Base-by-base conservation (phyloP, 2,888 invertebrate genomes). In the Gibbula magus region DNA sequence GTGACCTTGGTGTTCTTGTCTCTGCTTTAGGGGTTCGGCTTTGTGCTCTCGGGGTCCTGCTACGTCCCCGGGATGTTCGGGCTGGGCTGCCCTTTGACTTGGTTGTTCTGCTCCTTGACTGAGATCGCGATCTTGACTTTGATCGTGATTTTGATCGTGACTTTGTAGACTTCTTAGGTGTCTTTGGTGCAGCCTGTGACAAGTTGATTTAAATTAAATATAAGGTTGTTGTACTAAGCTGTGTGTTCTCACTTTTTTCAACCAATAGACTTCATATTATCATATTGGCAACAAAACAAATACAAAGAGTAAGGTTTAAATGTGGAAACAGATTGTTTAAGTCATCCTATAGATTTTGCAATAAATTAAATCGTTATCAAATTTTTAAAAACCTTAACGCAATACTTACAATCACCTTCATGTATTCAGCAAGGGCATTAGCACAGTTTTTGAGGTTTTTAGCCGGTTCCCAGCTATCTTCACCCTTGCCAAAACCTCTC, bases 381-480 rank as follows among this genome's bases (percentile, higher is more conserved):
- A n/a, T n/a, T n/a, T n/a, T n/a, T n/a, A n/a, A n/a, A n/a, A n/a
- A n/a, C n/a, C n/a, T n/a, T n/a, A n/a, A n/a, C n/a, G n/a, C 13
- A 10, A 13, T 32, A 20, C 75, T 22, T 75, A 52, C 61, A 35
- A n/a, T 66, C 7, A n/a, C 67, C 53, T 76, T 66, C 32, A 79
- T 80, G 75, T 82, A 85, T 8, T 77, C 78, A 29, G 81, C 70
- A 54, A 87, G 84, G 10, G 81, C 80, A 29, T 75, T 52, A 10
- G 75, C 70, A 39, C 84, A 84, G 78, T 82, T 81, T n/a, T 75
- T 52, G 20, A 88, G 75, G 39, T 83, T 83, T 61, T 80, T 81
- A 7, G 82, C 81, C 45, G 88, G 84, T 80, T 90, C 90, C 90
- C 90, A 89, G 45, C 88, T 83, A 74, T 90, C 86, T 54, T 84